A percentile compares a stretch with the other conserved stretches of the same genome.
These are phyloP conservation scores for Solenopsis fugax DNA, from an alignment of 1,140 invertebrate species.

Conservation along the genomic window DNA sequence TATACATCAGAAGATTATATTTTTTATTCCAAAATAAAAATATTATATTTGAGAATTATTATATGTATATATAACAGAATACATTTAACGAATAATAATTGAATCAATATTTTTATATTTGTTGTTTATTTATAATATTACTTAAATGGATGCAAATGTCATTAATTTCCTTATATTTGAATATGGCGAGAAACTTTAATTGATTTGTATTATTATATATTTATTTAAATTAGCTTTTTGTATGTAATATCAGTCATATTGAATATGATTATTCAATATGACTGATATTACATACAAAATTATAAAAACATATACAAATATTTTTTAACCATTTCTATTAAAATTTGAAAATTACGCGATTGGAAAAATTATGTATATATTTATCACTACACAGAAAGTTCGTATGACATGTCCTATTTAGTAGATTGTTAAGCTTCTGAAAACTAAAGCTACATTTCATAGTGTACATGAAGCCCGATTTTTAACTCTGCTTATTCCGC, in stretches of 20 bases:
- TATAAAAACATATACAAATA: neutral
- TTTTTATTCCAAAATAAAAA: neutral
- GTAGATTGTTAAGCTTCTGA: neutral
- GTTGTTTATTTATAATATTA: neutral
- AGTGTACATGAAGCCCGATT: neutral
- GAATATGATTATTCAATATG: neutral
- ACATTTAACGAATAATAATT: neutral
- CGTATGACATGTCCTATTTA: neutral
- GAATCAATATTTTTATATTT: slow-evolving; percentile 9
- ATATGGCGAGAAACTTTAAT: neutral
- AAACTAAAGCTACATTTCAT: neutral
- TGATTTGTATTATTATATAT: neutral
- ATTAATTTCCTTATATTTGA: slow-evolving; percentile 4
- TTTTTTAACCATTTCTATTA: neutral
- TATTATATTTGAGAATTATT: neutral
- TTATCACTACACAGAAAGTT: neutral
- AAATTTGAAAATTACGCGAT: neutral
- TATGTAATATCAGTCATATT: neutral
- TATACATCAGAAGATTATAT: neutral
- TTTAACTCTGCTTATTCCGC: neutral
- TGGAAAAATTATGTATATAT: neutral
- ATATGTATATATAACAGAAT: neutral
- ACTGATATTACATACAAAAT: neutral
- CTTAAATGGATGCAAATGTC: neutral
- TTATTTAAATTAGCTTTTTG: neutral